Base-by-base conservation (phyloP, 2,113 vertebrate species). In the Melanotaenia duboulayi region DNA sequence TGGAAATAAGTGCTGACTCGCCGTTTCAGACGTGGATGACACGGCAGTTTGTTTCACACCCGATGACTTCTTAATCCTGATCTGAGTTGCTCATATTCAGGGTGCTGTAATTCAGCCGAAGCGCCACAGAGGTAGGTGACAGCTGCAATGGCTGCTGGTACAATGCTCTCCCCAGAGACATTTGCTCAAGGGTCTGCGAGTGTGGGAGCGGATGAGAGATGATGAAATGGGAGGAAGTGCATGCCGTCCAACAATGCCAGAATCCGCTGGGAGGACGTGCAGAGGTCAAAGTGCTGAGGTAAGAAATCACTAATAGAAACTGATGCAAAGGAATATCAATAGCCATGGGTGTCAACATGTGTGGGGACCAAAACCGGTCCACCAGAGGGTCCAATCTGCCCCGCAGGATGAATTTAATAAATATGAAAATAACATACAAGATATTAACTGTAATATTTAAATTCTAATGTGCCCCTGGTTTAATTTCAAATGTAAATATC, bases 201-300 rank as follows among this genome's bases (percentile, higher is more conserved):
- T 81, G 77, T 87, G 87, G 83, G 84, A 92, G 78, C 75, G 82
- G 85, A 89, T 86, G 44, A 71, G 64, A 54, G 73, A 59, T 28
- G 64, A 71, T 78, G 84, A 89, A 84, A 89, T 69, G 49, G 67
- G 58, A 88, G 90, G 89, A 90, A 90, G 79, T 85, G 69, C 71
- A 20, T 59, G 51, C 20, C 60, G 63, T 80, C 70, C 82, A 86
- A 87, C 84, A 86, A 86, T 49, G 71, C 50, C 64, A 77, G 28
- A 40, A 55, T 69, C 72, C 62, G 64, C 16, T 48, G 63, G 57
- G 70, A 75, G 76, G 76, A 73, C 54, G 72, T 37, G 28, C 42
- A 74, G 19, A 69, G 59, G 72, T 78, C 62, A 61, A 69, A 23
- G 55, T 71, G 72, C 9, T 81, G 81, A 80, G 65, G 68, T 69